Base-by-base conservation (phyloP, 1,140 invertebrate species). In the Brachionus calyciflorus region DNA sequence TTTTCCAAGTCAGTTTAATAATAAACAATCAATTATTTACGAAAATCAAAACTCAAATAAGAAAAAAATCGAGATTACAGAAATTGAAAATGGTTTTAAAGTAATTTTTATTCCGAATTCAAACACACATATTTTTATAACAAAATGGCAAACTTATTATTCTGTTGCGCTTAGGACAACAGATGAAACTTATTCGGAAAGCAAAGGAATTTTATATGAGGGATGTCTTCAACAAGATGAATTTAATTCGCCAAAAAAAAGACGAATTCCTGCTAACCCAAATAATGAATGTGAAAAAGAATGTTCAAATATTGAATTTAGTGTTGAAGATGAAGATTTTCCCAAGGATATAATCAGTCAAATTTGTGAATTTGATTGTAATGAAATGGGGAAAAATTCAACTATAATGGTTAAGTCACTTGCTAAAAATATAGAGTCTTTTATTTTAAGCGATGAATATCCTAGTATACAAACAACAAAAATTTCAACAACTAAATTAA, bases 41-140 rank as follows among this genome's bases (percentile, higher is more conserved):
- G 19, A 60, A 4, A 60, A 37, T 40, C 3, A 17, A 3, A n/a
- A 60, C 0, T 28, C 9, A 12, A 60, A 60, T 17, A 7, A 33
- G n/a, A 10, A 17, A 6, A 1, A 33, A 6, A 30, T 17, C 3
- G 33, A 17, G 19, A 2, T 60, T 17, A 19, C 1, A 3, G 37
- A 41, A 33, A 0, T 9, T 9, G 2, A 14, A 37, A 19, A 60
- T 24, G 55, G 7, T 17, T 6, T 9, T 2, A 60, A 37, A 60
- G 55, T 37, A 2, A 60, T 60, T 37, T 60, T 7, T 17, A 37
- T 60, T 0, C 28, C 26, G 0, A 37, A 60, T 17, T 6, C 30
- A 17, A 60, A 60, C 7, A 60, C 55, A 7, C 55, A 60, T 33
- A 60, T 60, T 17, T 60, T 60, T 37, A 60, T 60, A 19, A 37